Base-by-base conservation (phyloP, 2,888 invertebrate species). In the Chalcis sispes region DNA sequence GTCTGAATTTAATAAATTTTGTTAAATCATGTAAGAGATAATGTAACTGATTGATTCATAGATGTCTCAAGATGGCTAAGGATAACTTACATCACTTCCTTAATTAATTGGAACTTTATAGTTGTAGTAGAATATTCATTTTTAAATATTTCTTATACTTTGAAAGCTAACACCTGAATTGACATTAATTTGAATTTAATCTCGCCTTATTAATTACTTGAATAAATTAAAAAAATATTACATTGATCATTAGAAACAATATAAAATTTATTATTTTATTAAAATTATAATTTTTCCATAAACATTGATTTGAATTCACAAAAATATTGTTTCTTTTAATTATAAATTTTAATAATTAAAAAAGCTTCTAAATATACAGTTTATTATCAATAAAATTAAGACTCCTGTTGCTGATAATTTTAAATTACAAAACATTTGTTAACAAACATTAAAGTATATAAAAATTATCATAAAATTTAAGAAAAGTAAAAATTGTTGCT, bases 31-130 rank as follows among this genome's bases (percentile, higher is more conserved):
- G 50, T 52, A 69, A 20, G 46, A 10, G 36, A 59, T 58, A 71
- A 61, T 10, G 18, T 42, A 27, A 62, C 64, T 62, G 48, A 65
- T 54, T 58, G 48, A 72, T 48, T 64, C 64, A 69, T 58, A 71
- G 32, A 56, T 64, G 48, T 46, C 48, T 48, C 7, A 25, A 46
- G 36, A 25, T 27, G 36, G 32, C 18, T 48, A 48, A 56, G 15
- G 15, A 13, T 40, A 40, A 59, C 36, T 67, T 61, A 73, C 61
- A 67, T 67, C 59, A 67, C 46, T 66, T 64, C n/a, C 29, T 52
- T 59, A 66, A 73, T 50, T 67, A 73, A 61, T 29, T 58, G 15
- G 48, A 50, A 36, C 65, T 65, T 73, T 20, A 52, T 10, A 52
- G 54, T 62, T 54, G 27, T n/a, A 42, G n/a, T 36, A 13, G 36